phyloP scores from a whole-genome alignment of 2,888 invertebrate species.

The Oxyteleia sp. region DNA sequence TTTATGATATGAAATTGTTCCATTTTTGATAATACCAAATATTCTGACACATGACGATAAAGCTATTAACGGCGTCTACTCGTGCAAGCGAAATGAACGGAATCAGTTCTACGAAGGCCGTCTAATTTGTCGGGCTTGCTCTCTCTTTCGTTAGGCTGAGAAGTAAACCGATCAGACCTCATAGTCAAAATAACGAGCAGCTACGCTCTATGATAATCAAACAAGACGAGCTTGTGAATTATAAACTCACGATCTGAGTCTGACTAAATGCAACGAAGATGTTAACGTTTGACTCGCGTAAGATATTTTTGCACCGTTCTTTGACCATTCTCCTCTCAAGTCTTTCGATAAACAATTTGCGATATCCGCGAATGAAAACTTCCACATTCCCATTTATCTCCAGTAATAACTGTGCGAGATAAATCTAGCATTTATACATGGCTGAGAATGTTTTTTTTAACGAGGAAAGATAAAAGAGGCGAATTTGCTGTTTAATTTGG shows the following conservation, averaged over 20 bases:
- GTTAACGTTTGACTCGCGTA: conserved; percentile 17
- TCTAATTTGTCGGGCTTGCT: conserved; percentile 22
- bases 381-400: background rate
- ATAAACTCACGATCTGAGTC: conserved; percentile 37
- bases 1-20: too few species aligned
- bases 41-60: conserved; percentile 39
- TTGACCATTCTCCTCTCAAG: conserved; percentile 22
- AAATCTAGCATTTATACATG: background rate
- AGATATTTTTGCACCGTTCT: conserved; percentile 40
- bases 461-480: too few species aligned
- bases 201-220: conserved; percentile 47
- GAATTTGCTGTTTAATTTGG: too few species aligned
- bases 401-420: background rate
- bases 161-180: conserved; percentile 46
- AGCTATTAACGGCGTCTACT: conserved; percentile 12
- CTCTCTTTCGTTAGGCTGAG: conserved; percentile 4
- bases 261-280: conserved; percentile 39
- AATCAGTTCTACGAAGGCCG: conserved; percentile 34
- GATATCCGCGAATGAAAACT: conserved; percentile 22
- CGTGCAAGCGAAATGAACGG: conserved; percentile 5
- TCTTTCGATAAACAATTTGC: conserved; percentile 15
- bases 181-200: conserved; percentile 58
- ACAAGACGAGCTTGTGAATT: conserved; percentile 46
- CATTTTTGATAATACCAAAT: conserved; percentile 19
- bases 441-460: background rate